Percentiles rank a stretch among this genome's conserved stretches.
phyloP scores from a whole-genome alignment of 1,140 invertebrate species.

The Micrasema longulum region DNA sequence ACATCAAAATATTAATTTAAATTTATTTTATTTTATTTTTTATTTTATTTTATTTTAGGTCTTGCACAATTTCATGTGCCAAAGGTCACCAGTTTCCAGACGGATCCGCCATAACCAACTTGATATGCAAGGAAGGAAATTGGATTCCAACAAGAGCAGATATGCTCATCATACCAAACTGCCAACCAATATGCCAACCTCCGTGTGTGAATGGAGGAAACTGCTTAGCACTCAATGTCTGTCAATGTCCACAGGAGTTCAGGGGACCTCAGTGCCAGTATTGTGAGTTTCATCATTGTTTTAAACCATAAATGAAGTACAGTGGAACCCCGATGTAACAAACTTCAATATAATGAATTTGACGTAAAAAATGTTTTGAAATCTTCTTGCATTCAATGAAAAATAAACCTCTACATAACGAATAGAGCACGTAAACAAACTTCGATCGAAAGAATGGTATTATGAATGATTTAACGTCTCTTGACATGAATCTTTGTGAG shows the following conservation, averaged over 20 bases:
- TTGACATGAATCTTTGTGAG: too few species aligned
- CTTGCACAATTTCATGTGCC: slow-evolving; percentile 74
- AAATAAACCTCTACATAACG: too few species aligned
- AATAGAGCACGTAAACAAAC: too few species aligned
- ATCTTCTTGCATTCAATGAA: too few species aligned
- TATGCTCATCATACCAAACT: slow-evolving; percentile 73
- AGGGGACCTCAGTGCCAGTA: slow-evolving; percentile 83
- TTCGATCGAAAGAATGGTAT: too few species aligned
- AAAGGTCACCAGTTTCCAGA: slow-evolving; percentile 76
- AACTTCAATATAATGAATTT: too few species aligned
- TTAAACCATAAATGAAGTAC: too few species aligned
- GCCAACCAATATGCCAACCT: slow-evolving; percentile 77
- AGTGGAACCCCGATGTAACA: too few species aligned
- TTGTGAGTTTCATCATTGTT: slow-evolving; percentile 76
- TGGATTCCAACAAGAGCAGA: slow-evolving; percentile 73
- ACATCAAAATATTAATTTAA: too few species aligned
- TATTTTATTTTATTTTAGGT: slow-evolving; percentile 58
- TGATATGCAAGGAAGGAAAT: slow-evolving; percentile 73
- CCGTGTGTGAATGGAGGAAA: slow-evolving; percentile 81
- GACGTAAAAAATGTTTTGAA: too few species aligned
- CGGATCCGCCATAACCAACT: slow-evolving; percentile 71
- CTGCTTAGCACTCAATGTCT: slow-evolving; percentile 80
- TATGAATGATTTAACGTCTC: too few species aligned
- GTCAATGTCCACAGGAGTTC: slow-evolving; percentile 79
- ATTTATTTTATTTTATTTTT: too few species aligned